These are phyloP conservation scores for Tolypeutes matacus DNA, from an alignment of 2,797 vertebrate genomes.

Conservation along the genomic window DNA sequence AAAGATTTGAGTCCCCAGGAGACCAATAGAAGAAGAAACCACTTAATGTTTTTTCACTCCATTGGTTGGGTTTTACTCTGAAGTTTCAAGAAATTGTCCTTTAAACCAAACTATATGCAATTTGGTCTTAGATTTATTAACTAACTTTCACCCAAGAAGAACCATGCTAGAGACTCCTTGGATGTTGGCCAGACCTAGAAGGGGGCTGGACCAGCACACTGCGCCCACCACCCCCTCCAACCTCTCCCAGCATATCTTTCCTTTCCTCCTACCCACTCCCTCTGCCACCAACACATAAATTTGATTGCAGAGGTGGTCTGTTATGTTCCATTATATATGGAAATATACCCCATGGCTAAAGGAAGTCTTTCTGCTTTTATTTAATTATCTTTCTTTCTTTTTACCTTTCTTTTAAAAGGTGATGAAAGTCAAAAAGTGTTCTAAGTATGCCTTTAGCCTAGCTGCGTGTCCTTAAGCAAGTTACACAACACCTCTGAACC, in stretches of 20 bases:
- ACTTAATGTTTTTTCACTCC: neutral
- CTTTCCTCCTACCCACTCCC: fast-evolving
- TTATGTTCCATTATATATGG: neutral
- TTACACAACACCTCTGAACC: neutral
- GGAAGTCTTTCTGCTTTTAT: neutral
- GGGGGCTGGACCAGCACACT: fast-evolving
- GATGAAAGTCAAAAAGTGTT: neutral
- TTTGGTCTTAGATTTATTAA: slow-evolving; percentile 10
- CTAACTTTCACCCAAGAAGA: neutral
- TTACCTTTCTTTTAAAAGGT: neutral
- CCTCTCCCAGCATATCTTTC: neutral
- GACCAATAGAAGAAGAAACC: neutral
- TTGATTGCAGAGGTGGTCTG: neutral
- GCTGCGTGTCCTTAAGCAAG: neutral
- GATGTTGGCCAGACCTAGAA: neutral
- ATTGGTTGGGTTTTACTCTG: neutral
- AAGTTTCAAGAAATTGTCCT: slow-evolving; percentile 6
- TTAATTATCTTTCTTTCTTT: neutral
- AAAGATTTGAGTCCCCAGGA: neutral
- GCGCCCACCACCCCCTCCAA: neutral
- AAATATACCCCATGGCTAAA: neutral
- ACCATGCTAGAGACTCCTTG: too few relatives aligned
- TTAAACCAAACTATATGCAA: neutral
- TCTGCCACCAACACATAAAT: neutral
- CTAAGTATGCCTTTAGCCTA: neutral